Percentiles rank a stretch among this genome's conserved stretches.
Evolutionary conservation across 2,797 vertebrate species (phyloP).

Genomic region (Syngnathus rostellatus): DNA sequence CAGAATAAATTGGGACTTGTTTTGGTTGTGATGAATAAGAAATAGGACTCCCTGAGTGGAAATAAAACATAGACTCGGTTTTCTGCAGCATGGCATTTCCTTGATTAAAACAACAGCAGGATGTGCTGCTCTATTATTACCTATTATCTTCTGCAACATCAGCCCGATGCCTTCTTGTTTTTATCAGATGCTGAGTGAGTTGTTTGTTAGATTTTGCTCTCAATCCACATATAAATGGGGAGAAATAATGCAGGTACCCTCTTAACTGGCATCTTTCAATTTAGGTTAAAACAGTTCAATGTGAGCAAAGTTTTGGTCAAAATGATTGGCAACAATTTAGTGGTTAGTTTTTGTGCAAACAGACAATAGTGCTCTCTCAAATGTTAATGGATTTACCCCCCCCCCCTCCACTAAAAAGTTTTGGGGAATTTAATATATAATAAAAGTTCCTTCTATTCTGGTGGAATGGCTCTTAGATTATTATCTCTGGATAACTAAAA

Average conservation of each 20-base stretch:
- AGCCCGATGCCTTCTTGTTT: slow-evolving; percentile 12
- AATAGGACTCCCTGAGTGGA: slow-evolving; percentile 22
- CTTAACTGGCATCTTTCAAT: slow-evolving; percentile 11
- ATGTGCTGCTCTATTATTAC: slow-evolving; percentile 9
- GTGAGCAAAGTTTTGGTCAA: slow-evolving; percentile 1
- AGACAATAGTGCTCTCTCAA: background rate
- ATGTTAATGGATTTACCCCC: background rate
- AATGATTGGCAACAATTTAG: background rate
- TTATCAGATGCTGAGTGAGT: slow-evolving; percentile 12
- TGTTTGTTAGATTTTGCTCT: slow-evolving; percentile 22
- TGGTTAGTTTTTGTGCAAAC: background rate
- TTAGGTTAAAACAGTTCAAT: background rate
- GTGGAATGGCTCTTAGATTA: background rate
- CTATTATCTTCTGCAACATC: slow-evolving; percentile 23
- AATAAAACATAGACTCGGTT: slow-evolving; percentile 38
- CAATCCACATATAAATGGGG: slow-evolving; percentile 19
- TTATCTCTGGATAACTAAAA: background rate
- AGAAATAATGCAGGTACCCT: slow-evolving; percentile 14
- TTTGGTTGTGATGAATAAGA: slow-evolving; percentile 24
- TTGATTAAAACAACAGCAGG: slow-evolving; percentile 42
- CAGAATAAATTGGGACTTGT: slow-evolving; percentile 27
- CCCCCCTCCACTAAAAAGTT: background rate
- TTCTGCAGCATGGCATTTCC: slow-evolving; percentile 20
- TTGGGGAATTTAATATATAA: background rate
- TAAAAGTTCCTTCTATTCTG: background rate